Conservation (phyloP, 2,113 vertebrate species). For the Neotragus pygmaeus region DNA sequence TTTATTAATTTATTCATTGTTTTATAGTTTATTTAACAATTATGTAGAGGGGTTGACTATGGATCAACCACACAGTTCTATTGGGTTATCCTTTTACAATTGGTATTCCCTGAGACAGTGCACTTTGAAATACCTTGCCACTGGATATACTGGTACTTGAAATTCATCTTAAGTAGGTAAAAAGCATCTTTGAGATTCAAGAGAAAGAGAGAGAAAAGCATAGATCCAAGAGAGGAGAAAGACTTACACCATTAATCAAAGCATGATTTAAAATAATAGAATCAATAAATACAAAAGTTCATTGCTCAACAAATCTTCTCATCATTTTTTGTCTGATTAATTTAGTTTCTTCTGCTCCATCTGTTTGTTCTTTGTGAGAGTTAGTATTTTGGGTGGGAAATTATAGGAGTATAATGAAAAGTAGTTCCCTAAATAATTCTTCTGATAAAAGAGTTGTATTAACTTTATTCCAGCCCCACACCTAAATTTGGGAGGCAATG, state of each 20-base stretch:
- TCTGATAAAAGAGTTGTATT: background rate
- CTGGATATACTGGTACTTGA: background rate
- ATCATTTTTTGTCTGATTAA: background rate
- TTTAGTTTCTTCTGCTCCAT: slow-evolving; percentile 19
- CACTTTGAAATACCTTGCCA: background rate
- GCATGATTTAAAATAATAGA: background rate
- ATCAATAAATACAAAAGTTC: background rate
- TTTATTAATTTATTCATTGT: background rate
- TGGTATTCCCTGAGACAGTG: background rate
- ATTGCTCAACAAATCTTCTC: background rate
- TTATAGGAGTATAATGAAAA: background rate
- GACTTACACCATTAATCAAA: background rate
- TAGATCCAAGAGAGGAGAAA: background rate
- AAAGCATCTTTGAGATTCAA: background rate
- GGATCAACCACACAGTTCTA: background rate
- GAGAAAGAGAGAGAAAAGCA: background rate
- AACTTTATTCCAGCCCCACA: background rate
- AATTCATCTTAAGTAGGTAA: background rate
- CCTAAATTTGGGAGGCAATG: background rate
- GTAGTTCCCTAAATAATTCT: background rate
- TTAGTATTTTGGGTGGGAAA: background rate
- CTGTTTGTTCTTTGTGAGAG: background rate
- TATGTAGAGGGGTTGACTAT: background rate
- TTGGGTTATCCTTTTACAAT: background rate
- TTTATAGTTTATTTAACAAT: background rate